phyloP scores from a whole-genome alignment of 2,113 vertebrate species.

The Rhombomys opimus region DNA sequence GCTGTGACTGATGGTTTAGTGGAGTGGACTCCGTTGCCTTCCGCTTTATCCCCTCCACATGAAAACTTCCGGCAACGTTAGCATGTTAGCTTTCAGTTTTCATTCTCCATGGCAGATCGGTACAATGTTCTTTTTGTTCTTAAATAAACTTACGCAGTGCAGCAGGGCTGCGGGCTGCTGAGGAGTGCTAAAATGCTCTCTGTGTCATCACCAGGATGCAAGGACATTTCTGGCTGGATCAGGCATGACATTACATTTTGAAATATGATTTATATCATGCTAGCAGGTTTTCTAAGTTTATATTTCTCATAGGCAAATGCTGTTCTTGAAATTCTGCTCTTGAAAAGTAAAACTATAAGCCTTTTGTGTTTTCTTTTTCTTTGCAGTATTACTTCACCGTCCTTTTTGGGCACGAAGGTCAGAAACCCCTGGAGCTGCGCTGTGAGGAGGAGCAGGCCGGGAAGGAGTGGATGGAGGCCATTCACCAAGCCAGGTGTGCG shows the following conservation, averaged over 20 bases:
- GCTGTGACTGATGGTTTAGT: too few species aligned
- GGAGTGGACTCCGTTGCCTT: neutral
- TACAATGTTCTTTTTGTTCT: conserved; percentile 22
- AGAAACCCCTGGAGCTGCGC: conserved; percentile 97
- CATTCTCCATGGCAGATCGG: neutral
- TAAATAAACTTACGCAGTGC: neutral
- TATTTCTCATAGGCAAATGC: neutral
- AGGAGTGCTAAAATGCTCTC: neutral
- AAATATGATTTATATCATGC: conserved; percentile 35
- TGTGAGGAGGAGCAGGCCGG: conserved; percentile 96
- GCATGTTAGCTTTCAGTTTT: neutral
- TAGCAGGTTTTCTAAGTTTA: conserved; percentile 20
- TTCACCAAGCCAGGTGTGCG: conserved; percentile 97
- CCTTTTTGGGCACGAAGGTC: conserved; percentile 97
- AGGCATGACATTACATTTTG: conserved; percentile 2
- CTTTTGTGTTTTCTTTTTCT: conserved; percentile 61
- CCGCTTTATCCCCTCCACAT: neutral
- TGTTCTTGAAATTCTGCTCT: neutral
- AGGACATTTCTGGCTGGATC: conserved; percentile 3
- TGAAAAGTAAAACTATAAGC: conserved; percentile 1
- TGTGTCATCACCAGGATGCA: neutral
- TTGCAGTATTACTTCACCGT: conserved; percentile 96
- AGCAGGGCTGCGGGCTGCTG: neutral
- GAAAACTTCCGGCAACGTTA: neutral
- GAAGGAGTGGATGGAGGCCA: conserved; percentile 98